Base-by-base conservation (phyloP, 2,888 invertebrate species). In the Mellilla xanthometata region DNA sequence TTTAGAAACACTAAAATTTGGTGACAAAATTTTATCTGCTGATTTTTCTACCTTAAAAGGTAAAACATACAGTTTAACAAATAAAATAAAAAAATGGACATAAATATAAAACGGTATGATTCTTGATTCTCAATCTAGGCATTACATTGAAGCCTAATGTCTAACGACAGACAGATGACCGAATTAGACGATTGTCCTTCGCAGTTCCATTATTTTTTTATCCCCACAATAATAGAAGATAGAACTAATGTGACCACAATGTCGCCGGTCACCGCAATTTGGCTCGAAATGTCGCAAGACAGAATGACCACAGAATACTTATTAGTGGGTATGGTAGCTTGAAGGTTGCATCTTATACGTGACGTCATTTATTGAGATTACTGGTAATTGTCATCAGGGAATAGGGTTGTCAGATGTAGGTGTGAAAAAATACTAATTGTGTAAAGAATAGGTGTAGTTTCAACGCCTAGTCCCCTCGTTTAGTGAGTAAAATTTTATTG, bases 281-380 rank as follows among this genome's bases (percentile, higher is more conserved):
- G 63, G 56, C 66, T 68, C 64, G 62, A 72, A 48, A 69, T 68
- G 67, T 67, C 68, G 71, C 72, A 70, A 66, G 75, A 63, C 73
- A 81, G 80, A 5, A 6, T 19, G 15, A 19, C 15, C 15, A 19
- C 15, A 19, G 15, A 19, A 5, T 19, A 19, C 6, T 1, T 5
- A 6, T 5, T 19, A 19, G 15, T 19, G 6, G 6, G 15, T 19
- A 5, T 5, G 15, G 73, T 76, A 61, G 62, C 84, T 65, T 81
- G 85, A 86, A 87, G 86, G 86, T 64, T 81, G 80, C 73, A 71
- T 60, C 62, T 57, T 63, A 74, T 78, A 79, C 76, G 63, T 79
- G 82, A 85, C 85, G 84, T 83, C 85, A 83, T 58, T 61, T 49
- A 56, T 65, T 63, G 61, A 81, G 75, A 81, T 83, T 81, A 74